These are phyloP conservation scores for Kradibia gibbosae DNA, from an alignment of 1,140 invertebrate species.

Conservation along the genomic window DNA sequence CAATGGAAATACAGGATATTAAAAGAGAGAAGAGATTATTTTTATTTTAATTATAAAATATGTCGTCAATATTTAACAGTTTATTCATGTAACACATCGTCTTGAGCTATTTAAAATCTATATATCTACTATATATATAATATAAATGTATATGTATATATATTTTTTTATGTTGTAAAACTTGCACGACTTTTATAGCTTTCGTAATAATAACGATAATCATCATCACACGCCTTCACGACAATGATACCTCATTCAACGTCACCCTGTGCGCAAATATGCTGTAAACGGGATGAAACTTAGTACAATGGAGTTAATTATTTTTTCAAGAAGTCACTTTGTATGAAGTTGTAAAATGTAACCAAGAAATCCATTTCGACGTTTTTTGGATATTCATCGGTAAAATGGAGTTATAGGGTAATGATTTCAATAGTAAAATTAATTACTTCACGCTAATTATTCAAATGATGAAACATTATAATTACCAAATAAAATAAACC, in stretches of 20 bases:
- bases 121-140: slow-evolving; percentile 37
- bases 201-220: slow-evolving; percentile 17
- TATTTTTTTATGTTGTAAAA: slow-evolving; percentile 25
- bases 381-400: not conserved
- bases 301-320: not conserved
- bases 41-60: not conserved
- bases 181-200: slow-evolving; percentile 42
- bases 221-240: slow-evolving; percentile 35
- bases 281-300: not conserved
- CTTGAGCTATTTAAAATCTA: slow-evolving; percentile 14
- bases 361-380: no score
- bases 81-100: not conserved
- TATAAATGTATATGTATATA: no score
- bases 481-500: not conserved
- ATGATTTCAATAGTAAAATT: not conserved
- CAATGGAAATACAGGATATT: not conserved
- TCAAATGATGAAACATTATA: not conserved
- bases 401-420: not conserved
- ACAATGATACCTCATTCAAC: slow-evolving; percentile 30
- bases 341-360: not conserved
- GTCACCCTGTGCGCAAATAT: slow-evolving; percentile 32
- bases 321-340: slow-evolving; percentile 7
- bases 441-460: not conserved
- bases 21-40: not conserved
- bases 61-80: not conserved